A percentile compares a stretch with the other conserved stretches of the same genome.
Evolutionary conservation across 1,140 invertebrate genomes (phyloP).

Genomic region (Orchesella cincta): DNA sequence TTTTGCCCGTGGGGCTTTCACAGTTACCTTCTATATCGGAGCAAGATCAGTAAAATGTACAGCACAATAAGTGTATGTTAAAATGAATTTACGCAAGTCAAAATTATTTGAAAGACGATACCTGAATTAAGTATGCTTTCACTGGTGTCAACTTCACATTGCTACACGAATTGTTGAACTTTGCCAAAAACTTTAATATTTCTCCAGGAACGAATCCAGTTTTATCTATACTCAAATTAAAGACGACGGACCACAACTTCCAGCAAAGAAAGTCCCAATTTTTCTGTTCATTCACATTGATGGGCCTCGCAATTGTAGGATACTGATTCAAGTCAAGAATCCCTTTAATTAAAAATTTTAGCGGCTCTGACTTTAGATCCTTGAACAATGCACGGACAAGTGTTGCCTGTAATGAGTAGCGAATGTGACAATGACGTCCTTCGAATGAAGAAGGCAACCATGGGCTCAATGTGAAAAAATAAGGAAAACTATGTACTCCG

Average conservation of each 20-base stretch:
- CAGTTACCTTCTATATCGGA: conserved; percentile 11
- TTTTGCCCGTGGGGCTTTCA: neutral
- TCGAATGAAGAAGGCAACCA: conserved; percentile 16
- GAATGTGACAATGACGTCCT: neutral
- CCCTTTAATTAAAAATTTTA: conserved; percentile 7
- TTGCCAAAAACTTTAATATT: conserved; percentile 12
- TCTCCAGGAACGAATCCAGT: conserved; percentile 1
- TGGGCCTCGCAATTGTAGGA: neutral
- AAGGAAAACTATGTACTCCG: conserved; percentile 12
- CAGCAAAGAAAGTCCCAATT: conserved; percentile 19
- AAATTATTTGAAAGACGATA: neutral
- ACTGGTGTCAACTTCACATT: conserved; percentile 9
- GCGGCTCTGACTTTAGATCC: conserved; percentile 15
- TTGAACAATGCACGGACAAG: conserved; percentile 7
- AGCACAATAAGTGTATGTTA: neutral
- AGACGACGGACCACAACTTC: conserved; percentile 17
- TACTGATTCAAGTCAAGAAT: conserved; percentile 15
- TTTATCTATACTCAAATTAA: conserved; percentile 2
- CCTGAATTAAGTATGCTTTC: neutral
- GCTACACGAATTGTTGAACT: conserved; percentile 18
- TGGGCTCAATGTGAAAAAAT: conserved; percentile 17
- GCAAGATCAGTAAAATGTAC: too few species aligned
- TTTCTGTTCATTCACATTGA: neutral
- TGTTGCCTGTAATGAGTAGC: neutral
- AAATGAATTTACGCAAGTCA: neutral